These are phyloP conservation scores for Odontesthes bonariensis DNA, from an alignment of 2,113 vertebrate genomes.

Conservation along the genomic window DNA sequence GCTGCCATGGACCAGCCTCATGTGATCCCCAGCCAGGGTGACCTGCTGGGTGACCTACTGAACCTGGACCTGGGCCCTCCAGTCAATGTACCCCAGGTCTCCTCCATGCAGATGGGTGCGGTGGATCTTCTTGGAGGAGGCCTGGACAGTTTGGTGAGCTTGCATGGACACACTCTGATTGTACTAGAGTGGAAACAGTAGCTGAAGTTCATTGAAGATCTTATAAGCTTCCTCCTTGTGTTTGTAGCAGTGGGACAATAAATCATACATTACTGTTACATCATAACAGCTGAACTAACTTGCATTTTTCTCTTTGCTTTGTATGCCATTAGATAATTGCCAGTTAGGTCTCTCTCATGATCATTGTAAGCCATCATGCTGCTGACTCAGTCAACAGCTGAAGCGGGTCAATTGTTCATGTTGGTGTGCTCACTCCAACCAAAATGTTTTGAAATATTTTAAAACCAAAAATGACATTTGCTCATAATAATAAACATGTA, in stretches of 20 bases:
- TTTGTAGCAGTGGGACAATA: no score
- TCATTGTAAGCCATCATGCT: background rate
- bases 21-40: constrained; percentile 94
- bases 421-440: background rate
- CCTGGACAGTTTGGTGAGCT: constrained; percentile 94
- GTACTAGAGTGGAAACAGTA: background rate
- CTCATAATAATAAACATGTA: background rate
- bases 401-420: no score
- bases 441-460: background rate
- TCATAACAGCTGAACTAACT: background rate
- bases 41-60: constrained; percentile 95
- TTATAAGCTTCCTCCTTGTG: background rate
- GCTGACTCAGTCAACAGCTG: background rate
- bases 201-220: background rate
- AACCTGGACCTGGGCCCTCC: constrained; percentile 96
- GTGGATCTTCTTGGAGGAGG: constrained; percentile 97
- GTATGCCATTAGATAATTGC: background rate
- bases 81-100: constrained; percentile 93
- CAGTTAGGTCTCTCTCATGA: no score
- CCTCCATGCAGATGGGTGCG: constrained; percentile 94
- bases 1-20: constrained; percentile 91
- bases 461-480: background rate
- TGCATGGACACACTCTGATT: background rate
- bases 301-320: background rate
- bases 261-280: no score